Evolutionary conservation across 2,888 invertebrate species (phyloP).

Genomic region (Euplagia quadripunctaria): DNA sequence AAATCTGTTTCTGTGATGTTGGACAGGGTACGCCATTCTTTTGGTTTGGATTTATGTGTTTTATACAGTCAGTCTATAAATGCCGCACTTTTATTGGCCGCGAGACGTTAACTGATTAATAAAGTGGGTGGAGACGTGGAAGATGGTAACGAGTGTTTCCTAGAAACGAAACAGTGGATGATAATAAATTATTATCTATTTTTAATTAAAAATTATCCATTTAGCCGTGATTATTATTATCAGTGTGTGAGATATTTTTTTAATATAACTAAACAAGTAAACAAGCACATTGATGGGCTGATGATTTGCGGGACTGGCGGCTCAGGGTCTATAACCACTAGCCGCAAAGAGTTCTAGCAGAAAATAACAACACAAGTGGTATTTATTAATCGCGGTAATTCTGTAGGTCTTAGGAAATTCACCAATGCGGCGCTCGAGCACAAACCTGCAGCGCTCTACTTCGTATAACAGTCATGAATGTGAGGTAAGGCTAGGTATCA

Average conservation of each 20-base stretch:
- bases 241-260: background rate
- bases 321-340: too few relatives aligned
- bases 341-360: too few relatives aligned
- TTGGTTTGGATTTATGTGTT: conserved; percentile 79
- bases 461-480: too few relatives aligned
- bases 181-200: conserved; percentile 44
- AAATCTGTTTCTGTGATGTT: conserved; percentile 83
- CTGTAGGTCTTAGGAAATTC: too few relatives aligned
- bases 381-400: too few relatives aligned
- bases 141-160: conserved; percentile 77
- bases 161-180: conserved; percentile 64
- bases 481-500: too few relatives aligned
- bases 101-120: conserved; percentile 85
- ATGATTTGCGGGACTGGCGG: too few relatives aligned
- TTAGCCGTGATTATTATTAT: conserved; percentile 10
- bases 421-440: too few relatives aligned
- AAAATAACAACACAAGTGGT: too few relatives aligned
- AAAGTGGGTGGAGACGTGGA: conserved; percentile 83
- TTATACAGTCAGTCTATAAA: conserved; percentile 83
- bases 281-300: background rate
- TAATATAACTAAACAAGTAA: background rate
- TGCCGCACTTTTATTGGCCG: conserved; percentile 81
- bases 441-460: too few relatives aligned
- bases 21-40: conserved; percentile 78
- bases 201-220: conserved; percentile 34